Conservation (phyloP, 1,140 invertebrate genomes). For the Mylabris phalerata region DNA sequence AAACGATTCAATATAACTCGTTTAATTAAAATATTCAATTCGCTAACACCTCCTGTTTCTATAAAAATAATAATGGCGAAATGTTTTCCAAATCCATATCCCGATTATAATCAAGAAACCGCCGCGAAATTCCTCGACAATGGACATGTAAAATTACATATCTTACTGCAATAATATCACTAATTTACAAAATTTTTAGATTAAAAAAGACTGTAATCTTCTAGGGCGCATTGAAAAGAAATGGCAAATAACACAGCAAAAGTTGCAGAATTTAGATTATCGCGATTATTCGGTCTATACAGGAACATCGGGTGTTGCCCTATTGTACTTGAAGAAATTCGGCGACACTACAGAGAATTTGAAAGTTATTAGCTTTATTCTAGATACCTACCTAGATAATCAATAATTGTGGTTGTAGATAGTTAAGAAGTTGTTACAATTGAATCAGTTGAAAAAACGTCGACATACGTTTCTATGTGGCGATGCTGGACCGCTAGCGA, state of each 20-base stretch:
- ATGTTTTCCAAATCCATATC: constrained; percentile 25
- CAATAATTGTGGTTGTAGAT: constrained; percentile 33
- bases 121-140: constrained; percentile 19
- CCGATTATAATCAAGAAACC: constrained; percentile 22
- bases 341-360: constrained; percentile 28
- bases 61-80: neutral
- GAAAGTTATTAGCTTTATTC: constrained; percentile 19
- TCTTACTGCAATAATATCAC: neutral
- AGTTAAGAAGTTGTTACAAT: constrained; percentile 45
- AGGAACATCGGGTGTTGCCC: constrained; percentile 46
- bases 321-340: constrained; percentile 36
- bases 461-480: constrained; percentile 70
- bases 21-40: no score
- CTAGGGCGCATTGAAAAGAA: constrained; percentile 24
- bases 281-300: constrained; percentile 49
- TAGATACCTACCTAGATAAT: neutral
- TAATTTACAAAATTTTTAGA: neutral
- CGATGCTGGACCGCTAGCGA: constrained; percentile 65
- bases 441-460: constrained; percentile 44
- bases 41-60: no score
- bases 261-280: constrained; percentile 29
- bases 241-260: constrained; percentile 30
- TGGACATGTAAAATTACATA: constrained; percentile 14
- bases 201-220: constrained; percentile 20
- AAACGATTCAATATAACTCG: no score